Percentiles rank a stretch among this genome's conserved stretches.
Evolutionary conservation across 2,797 vertebrate genomes (phyloP).

Genomic region (Sebastes wilsoni): DNA sequence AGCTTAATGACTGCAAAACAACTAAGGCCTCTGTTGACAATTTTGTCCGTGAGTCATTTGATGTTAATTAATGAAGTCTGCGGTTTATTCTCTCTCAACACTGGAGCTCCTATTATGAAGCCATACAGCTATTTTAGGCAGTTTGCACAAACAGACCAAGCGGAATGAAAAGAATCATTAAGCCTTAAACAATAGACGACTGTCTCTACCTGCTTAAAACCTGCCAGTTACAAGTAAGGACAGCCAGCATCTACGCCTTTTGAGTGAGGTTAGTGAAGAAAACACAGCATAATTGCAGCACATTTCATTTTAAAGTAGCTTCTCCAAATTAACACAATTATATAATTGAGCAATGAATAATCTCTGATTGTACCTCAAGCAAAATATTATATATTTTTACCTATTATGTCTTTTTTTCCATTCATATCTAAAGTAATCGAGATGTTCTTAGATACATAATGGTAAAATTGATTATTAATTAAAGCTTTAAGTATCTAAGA

Average conservation of each 20-base stretch:
- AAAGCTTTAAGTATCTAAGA: not conserved
- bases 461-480: not conserved
- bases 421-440: not conserved
- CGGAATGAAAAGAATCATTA: constrained; percentile 51
- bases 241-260: constrained; percentile 20
- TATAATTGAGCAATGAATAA: not conserved
- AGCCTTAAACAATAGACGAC: constrained; percentile 58
- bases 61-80: constrained; percentile 71
- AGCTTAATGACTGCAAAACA: constrained; percentile 64
- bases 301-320: constrained; percentile 3
- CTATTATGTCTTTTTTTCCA: not conserved
- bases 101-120: constrained; percentile 47
- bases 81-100: constrained; percentile 54
- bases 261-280: not conserved
- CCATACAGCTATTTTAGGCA: constrained; percentile 48
- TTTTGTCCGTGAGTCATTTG: constrained; percentile 63
- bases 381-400: not conserved
- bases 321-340: constrained; percentile 9
- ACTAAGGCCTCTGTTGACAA: constrained; percentile 57
- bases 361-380: not conserved
- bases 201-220: constrained; percentile 54
- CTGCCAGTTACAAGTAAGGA: constrained; percentile 9
- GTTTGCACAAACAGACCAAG: constrained; percentile 49
- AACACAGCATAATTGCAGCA: not conserved
- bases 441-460: not conserved